phyloP scores from a whole-genome alignment of 2,113 vertebrate species.

The Rafetus swinhoei region DNA sequence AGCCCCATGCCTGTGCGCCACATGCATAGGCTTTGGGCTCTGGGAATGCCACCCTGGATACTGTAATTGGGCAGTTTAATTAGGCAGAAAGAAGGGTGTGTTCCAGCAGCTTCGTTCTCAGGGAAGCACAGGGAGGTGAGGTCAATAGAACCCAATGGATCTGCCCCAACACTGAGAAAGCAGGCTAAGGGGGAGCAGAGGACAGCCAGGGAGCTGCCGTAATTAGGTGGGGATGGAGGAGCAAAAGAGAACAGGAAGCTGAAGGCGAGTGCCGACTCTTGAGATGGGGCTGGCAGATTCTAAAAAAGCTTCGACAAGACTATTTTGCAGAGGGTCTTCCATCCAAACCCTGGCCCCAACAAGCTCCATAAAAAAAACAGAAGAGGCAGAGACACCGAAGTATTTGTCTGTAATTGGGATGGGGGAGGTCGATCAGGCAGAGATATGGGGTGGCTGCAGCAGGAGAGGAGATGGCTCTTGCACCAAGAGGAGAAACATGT shows the following conservation, averaged over 20 bases:
- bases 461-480: background rate
- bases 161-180: background rate
- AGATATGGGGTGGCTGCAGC: background rate
- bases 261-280: background rate
- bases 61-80: background rate
- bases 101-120: background rate
- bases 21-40: background rate
- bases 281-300: background rate
- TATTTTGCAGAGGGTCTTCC: background rate
- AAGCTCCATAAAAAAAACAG: background rate
- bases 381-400: background rate
- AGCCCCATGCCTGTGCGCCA: too few species aligned
- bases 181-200: background rate
- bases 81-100: background rate
- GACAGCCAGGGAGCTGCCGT: background rate
- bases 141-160: background rate
- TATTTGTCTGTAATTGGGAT: background rate
- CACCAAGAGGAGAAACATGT: background rate
- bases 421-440: background rate
- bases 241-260: background rate
- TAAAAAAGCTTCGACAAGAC: background rate
- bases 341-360: background rate
- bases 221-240: background rate
- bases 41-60: background rate
- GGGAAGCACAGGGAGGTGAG: too few species aligned